These are phyloP conservation scores for Propithecus coquereli DNA, from an alignment of 2,113 vertebrate species.

Conservation along the genomic window DNA sequence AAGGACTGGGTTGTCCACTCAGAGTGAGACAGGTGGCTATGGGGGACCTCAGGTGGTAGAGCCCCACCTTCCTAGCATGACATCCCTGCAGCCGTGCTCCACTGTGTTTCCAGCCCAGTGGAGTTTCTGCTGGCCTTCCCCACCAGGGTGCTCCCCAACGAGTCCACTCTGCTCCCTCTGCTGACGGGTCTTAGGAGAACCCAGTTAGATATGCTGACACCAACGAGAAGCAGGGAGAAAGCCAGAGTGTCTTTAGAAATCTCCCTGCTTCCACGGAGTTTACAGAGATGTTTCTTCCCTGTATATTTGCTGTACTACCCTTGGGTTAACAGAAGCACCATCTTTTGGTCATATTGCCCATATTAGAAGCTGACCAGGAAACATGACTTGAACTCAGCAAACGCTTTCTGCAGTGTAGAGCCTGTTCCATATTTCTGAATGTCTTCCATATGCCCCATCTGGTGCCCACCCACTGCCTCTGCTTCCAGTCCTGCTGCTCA, in stretches of 20 bases:
- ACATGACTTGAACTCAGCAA: not conserved
- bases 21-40: not conserved
- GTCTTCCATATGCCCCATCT: not conserved
- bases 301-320: not conserved
- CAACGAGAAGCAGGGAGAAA: not conserved
- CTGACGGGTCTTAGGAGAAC: not conserved
- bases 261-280: not conserved
- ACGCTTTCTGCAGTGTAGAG: not conserved
- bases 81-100: not conserved
- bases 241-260: not conserved
- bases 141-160: rapidly evolving
- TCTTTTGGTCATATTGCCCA: not conserved
- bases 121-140: not conserved
- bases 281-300: not conserved
- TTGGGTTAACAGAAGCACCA: not conserved
- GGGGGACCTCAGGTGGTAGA: not conserved
- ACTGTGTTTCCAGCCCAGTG: not conserved
- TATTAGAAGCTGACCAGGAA: not conserved
- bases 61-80: not conserved
- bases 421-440: not conserved
- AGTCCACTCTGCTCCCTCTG: not conserved
- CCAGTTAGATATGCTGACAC: not conserved
- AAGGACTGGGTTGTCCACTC: not conserved
- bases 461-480: not conserved
- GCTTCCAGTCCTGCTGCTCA: not conserved